Percentiles rank a stretch among this genome's conserved stretches.
Conservation (phyloP, 2,888 invertebrate genomes). For the Nasonia oneida region DNA sequence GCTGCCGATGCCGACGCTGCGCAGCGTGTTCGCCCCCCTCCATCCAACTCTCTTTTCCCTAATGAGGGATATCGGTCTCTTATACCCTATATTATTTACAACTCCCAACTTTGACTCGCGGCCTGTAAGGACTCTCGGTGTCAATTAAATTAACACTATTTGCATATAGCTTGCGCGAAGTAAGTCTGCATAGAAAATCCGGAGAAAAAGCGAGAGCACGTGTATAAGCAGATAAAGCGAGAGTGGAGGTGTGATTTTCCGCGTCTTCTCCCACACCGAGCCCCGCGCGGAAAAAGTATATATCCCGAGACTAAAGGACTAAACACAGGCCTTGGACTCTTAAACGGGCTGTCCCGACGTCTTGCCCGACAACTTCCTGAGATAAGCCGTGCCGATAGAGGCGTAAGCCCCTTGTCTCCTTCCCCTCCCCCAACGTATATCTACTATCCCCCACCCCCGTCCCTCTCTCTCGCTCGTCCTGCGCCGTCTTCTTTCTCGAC, state of each 20-base stretch:
- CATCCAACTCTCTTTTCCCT: background rate
- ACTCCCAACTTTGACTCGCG: background rate
- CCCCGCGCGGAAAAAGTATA: slow-evolving; percentile 60
- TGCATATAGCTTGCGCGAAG: background rate
- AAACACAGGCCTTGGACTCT: slow-evolving; percentile 70
- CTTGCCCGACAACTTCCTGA: slow-evolving; percentile 76
- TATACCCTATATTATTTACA: background rate
- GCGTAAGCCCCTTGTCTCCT: slow-evolving; percentile 69
- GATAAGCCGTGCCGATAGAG: slow-evolving; percentile 76
- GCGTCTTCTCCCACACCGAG: slow-evolving; percentile 67
- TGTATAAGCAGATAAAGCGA: background rate
- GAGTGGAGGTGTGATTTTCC: slow-evolving; percentile 73
- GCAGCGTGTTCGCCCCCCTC: background rate
- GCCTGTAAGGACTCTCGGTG: background rate
- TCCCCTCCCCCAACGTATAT: slow-evolving; percentile 57
- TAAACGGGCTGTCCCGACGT: slow-evolving; percentile 75
- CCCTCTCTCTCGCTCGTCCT: slow-evolving; percentile 39
- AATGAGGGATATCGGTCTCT: slow-evolving; percentile 35
- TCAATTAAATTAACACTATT: background rate
- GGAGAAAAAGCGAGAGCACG: background rate
- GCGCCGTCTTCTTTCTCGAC: slow-evolving; percentile 39
- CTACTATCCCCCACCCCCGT: slow-evolving; percentile 29
- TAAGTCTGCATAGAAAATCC: background rate
- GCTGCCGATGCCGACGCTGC: background rate
- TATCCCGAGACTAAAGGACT: slow-evolving; percentile 71